Evolutionary conservation across 53 echinoderm and acorn worm species (phyloP).

Genomic region (Luidia sarsii): DNA sequence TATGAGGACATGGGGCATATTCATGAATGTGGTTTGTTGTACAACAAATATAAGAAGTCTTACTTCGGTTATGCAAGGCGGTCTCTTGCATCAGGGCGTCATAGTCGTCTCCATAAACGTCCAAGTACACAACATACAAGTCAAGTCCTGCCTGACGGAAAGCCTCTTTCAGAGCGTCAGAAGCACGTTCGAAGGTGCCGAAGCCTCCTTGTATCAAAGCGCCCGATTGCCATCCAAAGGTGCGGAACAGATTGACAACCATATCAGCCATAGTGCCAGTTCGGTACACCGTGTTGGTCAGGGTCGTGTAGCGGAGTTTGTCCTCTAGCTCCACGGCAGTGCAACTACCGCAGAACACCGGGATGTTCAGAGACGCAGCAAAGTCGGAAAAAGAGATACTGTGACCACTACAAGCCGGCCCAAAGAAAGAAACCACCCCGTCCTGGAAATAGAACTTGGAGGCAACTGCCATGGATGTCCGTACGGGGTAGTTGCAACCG

Average conservation of each 20-base stretch:
- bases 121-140: neutral
- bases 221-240: neutral
- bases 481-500: constrained; percentile 5
- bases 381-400: constrained; percentile 68
- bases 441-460: constrained; percentile 57
- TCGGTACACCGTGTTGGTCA: constrained; percentile 31
- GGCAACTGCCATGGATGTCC: neutral
- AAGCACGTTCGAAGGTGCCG: neutral
- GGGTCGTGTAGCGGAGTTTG: constrained; percentile 49
- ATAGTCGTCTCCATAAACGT: neutral
- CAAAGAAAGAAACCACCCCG: constrained; percentile 60
- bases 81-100: neutral
- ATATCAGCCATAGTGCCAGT: constrained; percentile 9
- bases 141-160: neutral
- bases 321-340: constrained; percentile 42
- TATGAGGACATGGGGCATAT: too few species aligned
- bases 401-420: constrained; percentile 71
- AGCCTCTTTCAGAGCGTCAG: neutral
- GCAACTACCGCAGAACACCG: constrained; percentile 55
- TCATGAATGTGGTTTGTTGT: too few species aligned
- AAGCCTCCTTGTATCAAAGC: neutral
- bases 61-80: neutral
- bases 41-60: too few species aligned
- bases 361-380: constrained; percentile 66
- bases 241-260: neutral